Conservation (phyloP, 2,888 invertebrate genomes). For the Bombylius major region DNA sequence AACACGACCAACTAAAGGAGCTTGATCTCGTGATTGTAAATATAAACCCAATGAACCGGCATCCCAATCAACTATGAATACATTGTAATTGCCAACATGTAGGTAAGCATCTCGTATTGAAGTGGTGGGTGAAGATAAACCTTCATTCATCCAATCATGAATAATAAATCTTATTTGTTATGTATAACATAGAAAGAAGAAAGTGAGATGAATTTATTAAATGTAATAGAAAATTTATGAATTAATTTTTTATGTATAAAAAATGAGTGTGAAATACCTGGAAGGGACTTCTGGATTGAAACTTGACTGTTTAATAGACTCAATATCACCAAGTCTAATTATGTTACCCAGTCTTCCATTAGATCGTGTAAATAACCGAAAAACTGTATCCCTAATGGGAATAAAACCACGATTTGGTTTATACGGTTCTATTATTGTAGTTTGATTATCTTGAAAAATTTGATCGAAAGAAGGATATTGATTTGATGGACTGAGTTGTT, state of each 20-base stretch:
- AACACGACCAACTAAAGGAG: conserved; percentile 40
- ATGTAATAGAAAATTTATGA: no score
- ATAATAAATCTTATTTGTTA: conserved; percentile 25
- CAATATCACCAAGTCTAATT: conserved; percentile 11
- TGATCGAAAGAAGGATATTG: background rate
- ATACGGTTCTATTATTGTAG: no score
- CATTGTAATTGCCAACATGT: conserved; percentile 43
- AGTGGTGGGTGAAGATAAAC: conserved; percentile 26
- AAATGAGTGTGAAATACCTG: conserved; percentile 8
- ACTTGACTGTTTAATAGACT: conserved; percentile 13
- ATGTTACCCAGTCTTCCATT: conserved; percentile 13
- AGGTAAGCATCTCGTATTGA: conserved; percentile 38
- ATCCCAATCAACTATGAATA: conserved; percentile 47
- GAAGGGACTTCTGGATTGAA: conserved; percentile 18
- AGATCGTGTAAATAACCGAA: conserved; percentile 26
- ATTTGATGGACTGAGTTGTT: background rate
- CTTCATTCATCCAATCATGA: conserved; percentile 47
- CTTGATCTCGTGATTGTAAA: conserved; percentile 28
- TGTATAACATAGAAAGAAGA: no score
- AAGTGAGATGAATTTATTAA: no score
- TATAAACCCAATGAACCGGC: conserved; percentile 25
- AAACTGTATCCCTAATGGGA: background rate
- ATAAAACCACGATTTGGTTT: background rate
- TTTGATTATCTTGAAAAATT: background rate
- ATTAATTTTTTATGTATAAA: no score